A percentile compares a stretch with the other conserved stretches of the same genome.
Evolutionary conservation across 1,140 invertebrate species (phyloP).

Genomic region (Cydia splendana): DNA sequence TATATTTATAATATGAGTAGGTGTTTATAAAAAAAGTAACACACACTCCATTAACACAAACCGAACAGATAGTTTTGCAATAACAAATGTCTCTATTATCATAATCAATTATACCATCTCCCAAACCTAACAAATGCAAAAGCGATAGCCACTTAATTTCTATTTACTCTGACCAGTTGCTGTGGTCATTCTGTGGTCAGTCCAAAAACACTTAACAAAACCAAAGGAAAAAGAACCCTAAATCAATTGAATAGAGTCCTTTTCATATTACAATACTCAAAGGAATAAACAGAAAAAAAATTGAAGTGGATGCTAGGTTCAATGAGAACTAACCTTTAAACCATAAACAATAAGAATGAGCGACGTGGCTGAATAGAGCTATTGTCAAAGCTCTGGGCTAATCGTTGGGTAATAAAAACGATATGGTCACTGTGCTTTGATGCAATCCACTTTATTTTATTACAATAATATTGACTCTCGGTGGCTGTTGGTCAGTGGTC

Average conservation of each 20-base stretch:
- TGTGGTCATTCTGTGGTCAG: constrained; percentile 36
- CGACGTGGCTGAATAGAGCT: background rate
- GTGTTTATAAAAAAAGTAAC: no score
- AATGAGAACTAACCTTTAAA: background rate
- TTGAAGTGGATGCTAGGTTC: background rate
- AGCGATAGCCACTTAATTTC: constrained; percentile 19
- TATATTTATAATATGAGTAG: no score
- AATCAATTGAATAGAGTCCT: background rate
- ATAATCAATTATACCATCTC: constrained; percentile 17
- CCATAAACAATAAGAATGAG: background rate
- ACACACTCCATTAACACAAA: background rate
- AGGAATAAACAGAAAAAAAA: background rate
- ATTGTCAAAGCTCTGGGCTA: constrained; percentile 24
- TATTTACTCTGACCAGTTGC: constrained; percentile 37
- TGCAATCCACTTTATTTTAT: constrained; percentile 30
- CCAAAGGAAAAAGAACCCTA: background rate
- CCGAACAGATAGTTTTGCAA: background rate
- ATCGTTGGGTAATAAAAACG: constrained; percentile 22
- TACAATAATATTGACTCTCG: constrained; percentile 24
- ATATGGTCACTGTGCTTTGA: constrained; percentile 12
- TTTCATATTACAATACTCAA: background rate
- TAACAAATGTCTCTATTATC: background rate
- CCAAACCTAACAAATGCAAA: constrained; percentile 1
- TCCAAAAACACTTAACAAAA: constrained; percentile 1
- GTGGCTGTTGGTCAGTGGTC: background rate